phyloP scores from a whole-genome alignment of 1,140 invertebrate species.

The Platyura marginata region DNA sequence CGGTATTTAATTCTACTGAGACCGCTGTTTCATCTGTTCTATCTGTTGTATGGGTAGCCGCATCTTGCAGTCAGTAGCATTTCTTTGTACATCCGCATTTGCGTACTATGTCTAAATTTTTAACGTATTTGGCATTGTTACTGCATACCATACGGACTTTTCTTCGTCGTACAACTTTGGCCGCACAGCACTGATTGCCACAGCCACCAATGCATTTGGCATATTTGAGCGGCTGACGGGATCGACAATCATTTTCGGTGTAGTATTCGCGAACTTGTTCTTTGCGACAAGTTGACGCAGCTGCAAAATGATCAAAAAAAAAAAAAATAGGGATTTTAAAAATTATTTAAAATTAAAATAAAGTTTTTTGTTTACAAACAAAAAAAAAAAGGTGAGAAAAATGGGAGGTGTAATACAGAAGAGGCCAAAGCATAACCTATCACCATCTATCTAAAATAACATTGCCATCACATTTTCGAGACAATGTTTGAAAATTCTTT shows the following conservation, averaged over 20 bases:
- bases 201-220: conserved; percentile 58
- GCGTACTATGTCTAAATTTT: conserved; percentile 88
- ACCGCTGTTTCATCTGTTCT: no score
- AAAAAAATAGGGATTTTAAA: no score
- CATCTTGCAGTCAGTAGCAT: conserved; percentile 44
- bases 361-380: no score
- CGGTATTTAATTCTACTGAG: not conserved
- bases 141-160: conserved; percentile 81
- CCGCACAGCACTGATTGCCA: conserved; percentile 56
- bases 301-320: conserved; percentile 7
- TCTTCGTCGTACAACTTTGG: conserved; percentile 76
- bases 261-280: conserved; percentile 79
- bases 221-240: conserved; percentile 71
- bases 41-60: conserved; percentile 23
- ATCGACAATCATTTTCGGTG: conserved; percentile 74
- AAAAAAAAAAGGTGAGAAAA: no score
- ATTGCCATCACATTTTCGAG: no score
- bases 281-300: conserved; percentile 67
- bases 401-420: no score
- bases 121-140: conserved; percentile 81
- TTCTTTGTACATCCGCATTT: conserved; percentile 80
- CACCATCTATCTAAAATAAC: no score
- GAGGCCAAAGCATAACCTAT: no score
- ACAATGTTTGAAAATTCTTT: no score
- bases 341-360: no score